Conservation (phyloP, 2,113 vertebrate species). For the Nibea coibor region DNA sequence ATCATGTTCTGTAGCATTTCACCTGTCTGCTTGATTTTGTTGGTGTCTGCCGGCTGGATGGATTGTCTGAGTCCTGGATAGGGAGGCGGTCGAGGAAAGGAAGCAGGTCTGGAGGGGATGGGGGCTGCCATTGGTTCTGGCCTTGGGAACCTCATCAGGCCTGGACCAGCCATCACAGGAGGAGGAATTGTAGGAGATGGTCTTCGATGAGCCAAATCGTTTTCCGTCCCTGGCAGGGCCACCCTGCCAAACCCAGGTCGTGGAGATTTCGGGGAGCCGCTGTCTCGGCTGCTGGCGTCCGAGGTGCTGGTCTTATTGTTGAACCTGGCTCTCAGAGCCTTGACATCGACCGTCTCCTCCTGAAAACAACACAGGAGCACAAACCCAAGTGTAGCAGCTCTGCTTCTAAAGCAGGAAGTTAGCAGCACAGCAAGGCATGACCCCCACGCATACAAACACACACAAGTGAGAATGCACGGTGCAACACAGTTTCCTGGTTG, state of each 20-base stretch:
- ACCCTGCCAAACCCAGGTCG: conserved; percentile 52
- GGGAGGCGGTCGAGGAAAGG: conserved; percentile 54
- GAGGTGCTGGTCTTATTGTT: conserved; percentile 54
- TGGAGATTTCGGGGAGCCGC: conserved; percentile 59
- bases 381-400: conserved; percentile 41
- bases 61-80: conserved; percentile 20
- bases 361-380: conserved; percentile 61
- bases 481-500: too few species aligned
- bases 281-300: conserved; percentile 67
- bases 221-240: conserved; percentile 24
- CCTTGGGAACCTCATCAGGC: conserved; percentile 32
- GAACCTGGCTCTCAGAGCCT: conserved; percentile 81
- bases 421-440: conserved; percentile 62
- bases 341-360: conserved; percentile 81
- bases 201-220: conserved; percentile 46
- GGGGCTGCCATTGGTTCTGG: conserved; percentile 27
- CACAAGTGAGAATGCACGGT: not conserved
- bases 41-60: conserved; percentile 10
- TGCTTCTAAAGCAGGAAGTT: conserved; percentile 67
- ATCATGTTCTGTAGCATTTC: conserved; percentile 79
- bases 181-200: conserved; percentile 27
- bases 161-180: conserved; percentile 6
- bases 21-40: conserved; percentile 66
- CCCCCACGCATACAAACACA: conserved; percentile 32
- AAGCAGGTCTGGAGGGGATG: conserved; percentile 1